Evolutionary conservation across 2,113 vertebrate genomes (phyloP), one percentile per base, ranked within the genome.

Genomic region (Megalops atlanticus): DNA sequence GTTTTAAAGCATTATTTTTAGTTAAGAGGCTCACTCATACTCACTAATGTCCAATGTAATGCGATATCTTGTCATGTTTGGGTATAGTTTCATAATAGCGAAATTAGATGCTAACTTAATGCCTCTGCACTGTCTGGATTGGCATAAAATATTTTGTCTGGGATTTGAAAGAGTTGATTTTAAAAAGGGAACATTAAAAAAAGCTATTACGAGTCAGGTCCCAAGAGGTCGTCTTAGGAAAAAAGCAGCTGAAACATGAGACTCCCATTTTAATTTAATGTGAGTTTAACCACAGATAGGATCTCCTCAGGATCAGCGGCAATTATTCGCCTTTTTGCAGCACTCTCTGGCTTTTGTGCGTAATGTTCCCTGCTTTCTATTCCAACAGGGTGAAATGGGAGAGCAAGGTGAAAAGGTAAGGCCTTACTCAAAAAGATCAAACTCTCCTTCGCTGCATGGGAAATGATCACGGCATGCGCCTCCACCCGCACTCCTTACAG

Each of bases 321-420:
- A 78, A 74, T 83, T 86, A 80, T 83, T 74, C 18, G 54, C 76
- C 39, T 45, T 52, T 27, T 69, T 41, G 49, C 47, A 49, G 69
- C 68, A 43, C 27, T 39, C 76, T 75, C 58, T 77, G 39, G 52
- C 74, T 80, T 35, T 52, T 85, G 76, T 84, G 74, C 80, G 41
- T 88, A 88, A 81, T 43, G 31, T 82, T 84, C 82, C 84, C 12
- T 81, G 87, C 81, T 92, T 91, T 92, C 87, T 94, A 93, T 94
- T 83, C 84, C 84, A 84, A 91, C 90, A 99, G 98, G 98, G 97
- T 87, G 97, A 97, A 88, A 95, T 93, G 89, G 98, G 98, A 94
- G 95, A 97, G 78, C 93, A 36, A 88, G 98, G 98, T 91, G 95
- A 97, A 93, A 99, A 98, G 97, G 98, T 99, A 91, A 96, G 89